These are phyloP conservation scores for Strigops habroptila DNA, from an alignment of 2,113 vertebrate species.

Conservation along the genomic window DNA sequence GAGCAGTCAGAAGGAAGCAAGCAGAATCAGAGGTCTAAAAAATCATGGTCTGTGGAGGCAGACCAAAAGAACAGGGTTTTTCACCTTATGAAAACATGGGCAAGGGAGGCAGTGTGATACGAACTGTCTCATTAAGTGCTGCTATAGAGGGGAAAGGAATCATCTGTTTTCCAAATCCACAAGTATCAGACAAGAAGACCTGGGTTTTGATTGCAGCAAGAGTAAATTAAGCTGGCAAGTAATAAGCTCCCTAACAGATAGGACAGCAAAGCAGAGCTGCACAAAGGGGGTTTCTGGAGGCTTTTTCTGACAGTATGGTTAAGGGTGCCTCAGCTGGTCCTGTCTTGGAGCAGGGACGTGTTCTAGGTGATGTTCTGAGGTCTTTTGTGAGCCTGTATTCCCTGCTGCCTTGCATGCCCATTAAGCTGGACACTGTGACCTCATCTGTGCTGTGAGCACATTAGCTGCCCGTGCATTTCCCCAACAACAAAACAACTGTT, in stretches of 20 bases:
- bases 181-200: background rate
- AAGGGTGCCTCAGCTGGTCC: background rate
- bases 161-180: background rate
- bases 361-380: background rate
- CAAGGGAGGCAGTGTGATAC: background rate
- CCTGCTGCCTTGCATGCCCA: background rate
- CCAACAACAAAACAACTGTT: background rate
- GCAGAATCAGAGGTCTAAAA: background rate
- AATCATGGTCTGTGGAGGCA: no score
- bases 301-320: background rate
- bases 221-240: background rate
- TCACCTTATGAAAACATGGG: background rate
- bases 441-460: accelerated
- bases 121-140: background rate
- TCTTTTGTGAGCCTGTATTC: background rate
- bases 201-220: background rate
- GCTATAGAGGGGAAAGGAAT: background rate
- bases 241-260: background rate
- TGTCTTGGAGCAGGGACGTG: background rate
- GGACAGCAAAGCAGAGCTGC: background rate
- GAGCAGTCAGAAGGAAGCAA: background rate
- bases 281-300: background rate
- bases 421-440: background rate
- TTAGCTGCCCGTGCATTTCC: background rate
- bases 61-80: background rate